A percentile compares a stretch with the other conserved stretches of the same genome.
These are phyloP conservation scores for Helicorthomorpha holstii DNA, from an alignment of 1,140 invertebrate genomes.

Conservation along the genomic window DNA sequence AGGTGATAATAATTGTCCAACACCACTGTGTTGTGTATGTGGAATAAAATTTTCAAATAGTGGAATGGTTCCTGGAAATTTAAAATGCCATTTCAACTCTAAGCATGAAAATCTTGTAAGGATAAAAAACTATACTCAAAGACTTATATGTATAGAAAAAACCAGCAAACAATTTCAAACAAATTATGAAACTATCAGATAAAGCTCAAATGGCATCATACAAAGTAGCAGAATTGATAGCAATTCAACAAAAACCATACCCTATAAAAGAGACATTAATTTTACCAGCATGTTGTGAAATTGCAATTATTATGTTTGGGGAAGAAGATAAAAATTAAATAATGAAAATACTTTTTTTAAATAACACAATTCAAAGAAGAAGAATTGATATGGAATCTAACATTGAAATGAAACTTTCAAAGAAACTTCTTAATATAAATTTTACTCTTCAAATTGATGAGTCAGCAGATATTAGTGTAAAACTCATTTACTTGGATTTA, in stretches of 20 bases:
- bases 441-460: constrained; percentile 12
- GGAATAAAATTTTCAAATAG: not conserved
- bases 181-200: not conserved
- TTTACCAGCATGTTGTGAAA: constrained; percentile 6
- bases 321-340: not conserved
- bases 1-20: not conserved
- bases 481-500: constrained; percentile 9
- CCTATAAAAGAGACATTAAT: constrained; percentile 4
- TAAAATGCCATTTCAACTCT: not conserved
- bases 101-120: not conserved
- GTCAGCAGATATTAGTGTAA: constrained; percentile 8
- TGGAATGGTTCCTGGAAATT: not conserved
- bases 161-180: not conserved
- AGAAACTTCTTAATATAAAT: constrained; percentile 4
- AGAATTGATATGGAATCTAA: constrained; percentile 5
- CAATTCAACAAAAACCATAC: constrained; percentile 6
- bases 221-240: constrained; percentile 5
- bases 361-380: constrained; percentile 8
- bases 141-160: not conserved
- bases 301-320: constrained; percentile 7
- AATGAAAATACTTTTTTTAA: not conserved
- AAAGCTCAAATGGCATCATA: not conserved
- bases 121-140: no score
- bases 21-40: not conserved
- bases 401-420: constrained; percentile 5